Conservation (phyloP, 2,888 invertebrate genomes). For the Idaea aversata region DNA sequence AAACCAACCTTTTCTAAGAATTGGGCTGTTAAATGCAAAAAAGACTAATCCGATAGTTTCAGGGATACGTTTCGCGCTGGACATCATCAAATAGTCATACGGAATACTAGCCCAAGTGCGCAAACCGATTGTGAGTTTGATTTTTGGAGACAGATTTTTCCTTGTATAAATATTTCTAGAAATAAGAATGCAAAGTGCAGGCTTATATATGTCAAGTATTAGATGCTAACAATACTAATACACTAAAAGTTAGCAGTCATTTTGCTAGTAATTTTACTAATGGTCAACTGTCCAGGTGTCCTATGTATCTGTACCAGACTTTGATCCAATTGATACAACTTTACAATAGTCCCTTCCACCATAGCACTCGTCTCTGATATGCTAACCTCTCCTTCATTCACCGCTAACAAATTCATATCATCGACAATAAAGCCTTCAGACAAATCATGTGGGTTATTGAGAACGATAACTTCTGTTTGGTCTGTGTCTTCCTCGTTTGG, state of each 20-base stretch:
- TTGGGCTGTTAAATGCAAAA: too few relatives aligned
- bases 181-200: too few relatives aligned
- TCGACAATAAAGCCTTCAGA: slow-evolving; percentile 38
- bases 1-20: too few relatives aligned
- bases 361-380: slow-evolving; percentile 39
- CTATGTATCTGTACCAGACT: slow-evolving; percentile 60
- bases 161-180: too few relatives aligned
- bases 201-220: too few relatives aligned
- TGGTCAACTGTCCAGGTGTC: slow-evolving; percentile 52
- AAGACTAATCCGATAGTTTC: too few relatives aligned
- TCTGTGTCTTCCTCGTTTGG: slow-evolving; percentile 43
- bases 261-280: slow-evolving; percentile 63
- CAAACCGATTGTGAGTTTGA: too few relatives aligned
- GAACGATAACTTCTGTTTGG: slow-evolving; percentile 49
- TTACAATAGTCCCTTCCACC: slow-evolving; percentile 47
- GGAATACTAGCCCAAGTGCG: too few relatives aligned
- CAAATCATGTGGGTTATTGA: slow-evolving; percentile 42
- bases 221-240: slow-evolving; percentile 3
- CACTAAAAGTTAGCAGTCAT: slow-evolving; percentile 63
- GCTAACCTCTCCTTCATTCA: slow-evolving; percentile 51
- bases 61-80: too few relatives aligned
- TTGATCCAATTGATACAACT: slow-evolving; percentile 61
- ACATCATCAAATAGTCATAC: too few relatives aligned
- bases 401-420: slow-evolving; percentile 51
- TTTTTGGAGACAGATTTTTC: too few relatives aligned